A percentile compares a stretch with the other conserved stretches of the same genome.
These are phyloP conservation scores for Calosoma granatense DNA, from an alignment of 1,140 invertebrate species.

Conservation along the genomic window DNA sequence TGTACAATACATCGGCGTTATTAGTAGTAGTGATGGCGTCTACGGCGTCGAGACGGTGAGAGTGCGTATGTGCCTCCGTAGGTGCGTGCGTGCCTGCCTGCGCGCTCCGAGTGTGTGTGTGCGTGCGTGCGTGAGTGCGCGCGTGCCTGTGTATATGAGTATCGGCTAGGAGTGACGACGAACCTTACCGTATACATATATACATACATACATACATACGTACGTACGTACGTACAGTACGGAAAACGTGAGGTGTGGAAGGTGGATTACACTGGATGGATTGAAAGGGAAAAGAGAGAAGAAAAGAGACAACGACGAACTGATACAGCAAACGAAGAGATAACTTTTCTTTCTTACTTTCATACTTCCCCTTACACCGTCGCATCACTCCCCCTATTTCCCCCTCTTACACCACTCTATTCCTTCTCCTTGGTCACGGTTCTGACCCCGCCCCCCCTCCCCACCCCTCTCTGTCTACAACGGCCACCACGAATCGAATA, in stretches of 20 bases:
- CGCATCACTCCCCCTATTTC: background rate
- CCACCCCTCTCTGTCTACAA: no score
- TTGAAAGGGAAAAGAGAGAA: background rate
- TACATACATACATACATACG: constrained; percentile 10
- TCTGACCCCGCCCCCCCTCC: no score
- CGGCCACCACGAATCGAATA: no score
- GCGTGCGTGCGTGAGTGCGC: background rate
- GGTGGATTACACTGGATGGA: background rate
- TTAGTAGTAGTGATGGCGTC: background rate
- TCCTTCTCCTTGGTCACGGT: no score
- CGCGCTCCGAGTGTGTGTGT: background rate
- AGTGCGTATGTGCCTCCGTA: background rate
- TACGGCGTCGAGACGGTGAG: background rate
- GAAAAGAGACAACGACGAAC: background rate
- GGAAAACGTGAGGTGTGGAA: background rate
- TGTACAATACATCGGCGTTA: background rate
- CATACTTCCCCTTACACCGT: background rate
- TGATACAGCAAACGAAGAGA: background rate
- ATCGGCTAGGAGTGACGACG: no score
- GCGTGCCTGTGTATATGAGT: no score
- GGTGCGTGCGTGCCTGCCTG: background rate
- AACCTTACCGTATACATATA: no score
- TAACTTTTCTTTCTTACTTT: no score
- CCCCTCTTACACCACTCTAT: background rate
- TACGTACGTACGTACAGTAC: background rate